Base-by-base conservation (phyloP, 2,113 vertebrate species). In the Apaloderma vittatum region DNA sequence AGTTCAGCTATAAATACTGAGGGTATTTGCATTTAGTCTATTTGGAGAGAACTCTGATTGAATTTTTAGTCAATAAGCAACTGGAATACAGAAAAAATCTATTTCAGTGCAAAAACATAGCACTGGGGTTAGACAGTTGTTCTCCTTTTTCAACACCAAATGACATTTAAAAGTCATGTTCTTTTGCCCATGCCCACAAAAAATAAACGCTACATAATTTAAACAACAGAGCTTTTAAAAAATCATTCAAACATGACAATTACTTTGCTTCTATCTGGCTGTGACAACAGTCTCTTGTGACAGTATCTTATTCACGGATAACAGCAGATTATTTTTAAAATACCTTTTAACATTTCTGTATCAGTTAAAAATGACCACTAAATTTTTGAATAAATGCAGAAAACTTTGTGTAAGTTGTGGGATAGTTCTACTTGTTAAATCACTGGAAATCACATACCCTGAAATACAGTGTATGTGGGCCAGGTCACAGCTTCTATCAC, bases 71-170 rank as follows among this genome's bases (percentile, higher is more conserved):
- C 75, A 43, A 87, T 49, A 76, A 86, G 23, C 20, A 75, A 21
- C 15, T 49, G 11, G 26, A 74, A 66, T 62, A 66, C 8, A 29
- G 46, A 15, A 52, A 59, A 32, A 61, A 48, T 3, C 37, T 45
- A 34, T 73, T 76, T 55, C 20, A 65, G 7, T 61, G 24, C 59
- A 76, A 83, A 90, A 86, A 16, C 2, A 2, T 30, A 55, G 26
- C 21, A 32, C 2, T 0, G 0, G 78, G 14, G 12, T 67, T 81
- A 74, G 40, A 22, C 5, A 4, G 6, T 62, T 90, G 15, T 8
- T 82, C 43, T 82, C 8, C 65, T 48, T 82, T 73, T 82, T 22
- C 40, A 65, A 8, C 11, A 82, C 27, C 9, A 61, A 68, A 24
- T 40, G 6, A 36, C 23, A 68, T 36, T 46, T 79, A 24, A 63